Percentiles rank a stretch among this genome's conserved stretches.
Conservation (phyloP, 2,113 vertebrate genomes). For the Mirza zaza region DNA sequence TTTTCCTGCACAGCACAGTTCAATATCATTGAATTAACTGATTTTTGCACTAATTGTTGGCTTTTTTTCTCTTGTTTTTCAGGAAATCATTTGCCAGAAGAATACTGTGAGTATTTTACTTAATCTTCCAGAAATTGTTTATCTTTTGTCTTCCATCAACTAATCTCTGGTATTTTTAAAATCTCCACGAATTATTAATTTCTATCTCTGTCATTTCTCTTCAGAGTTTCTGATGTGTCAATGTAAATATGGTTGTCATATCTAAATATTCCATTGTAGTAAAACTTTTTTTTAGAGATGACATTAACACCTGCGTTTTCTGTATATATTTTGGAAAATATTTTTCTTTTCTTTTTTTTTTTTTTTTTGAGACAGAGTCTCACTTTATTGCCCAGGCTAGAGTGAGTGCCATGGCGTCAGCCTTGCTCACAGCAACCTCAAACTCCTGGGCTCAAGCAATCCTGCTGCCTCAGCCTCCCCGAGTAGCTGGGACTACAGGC, state of each 20-base stretch:
- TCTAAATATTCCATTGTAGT: not conserved
- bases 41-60: slow-evolving; percentile 34
- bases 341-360: too few species aligned
- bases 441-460: too few species aligned
- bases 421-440: too few species aligned
- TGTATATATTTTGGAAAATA: not conserved
- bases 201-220: not conserved
- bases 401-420: too few species aligned
- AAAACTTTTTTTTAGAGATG: not conserved
- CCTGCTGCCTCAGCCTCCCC: too few species aligned
- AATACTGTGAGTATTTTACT: slow-evolving; percentile 94
- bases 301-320: not conserved
- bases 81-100: slow-evolving; percentile 99
- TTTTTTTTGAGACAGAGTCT: too few species aligned
- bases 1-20: not conserved
- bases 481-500: too few species aligned
- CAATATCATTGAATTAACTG: not conserved
- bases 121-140: slow-evolving; percentile 35
- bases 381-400: too few species aligned
- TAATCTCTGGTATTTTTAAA: slow-evolving; percentile 52
- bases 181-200: not conserved
- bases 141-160: not conserved
- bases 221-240: not conserved
- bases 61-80: slow-evolving; percentile 76
- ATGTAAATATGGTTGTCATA: slow-evolving; percentile 1